Base-by-base conservation (phyloP, 2,888 invertebrate genomes). In the Masnerella sp. region DNA sequence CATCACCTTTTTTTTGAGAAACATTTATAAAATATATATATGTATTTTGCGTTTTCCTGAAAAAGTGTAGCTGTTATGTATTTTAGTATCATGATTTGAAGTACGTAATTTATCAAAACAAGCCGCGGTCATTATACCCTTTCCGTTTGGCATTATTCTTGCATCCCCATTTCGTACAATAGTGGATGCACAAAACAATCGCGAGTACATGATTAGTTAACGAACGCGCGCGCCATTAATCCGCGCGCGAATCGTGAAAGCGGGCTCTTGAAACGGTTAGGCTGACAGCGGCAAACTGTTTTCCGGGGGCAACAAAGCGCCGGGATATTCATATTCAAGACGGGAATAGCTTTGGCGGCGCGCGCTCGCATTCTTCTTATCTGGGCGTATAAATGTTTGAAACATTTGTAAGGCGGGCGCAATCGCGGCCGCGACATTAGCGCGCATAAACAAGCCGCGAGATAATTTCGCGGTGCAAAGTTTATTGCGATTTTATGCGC, bases 401-500 rank as follows among this genome's bases (percentile, higher is more conserved):
- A 70, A 70, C 70, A 70, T 70, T 70, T 70, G 70, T 70, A 62
- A 62, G 70, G 70, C 42, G 42, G 49, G 70, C 18, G 28, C 64
- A 71, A 70, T 71, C 71, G 71, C 52, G 34, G 58, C 45, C 40
- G 34, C 34, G 58, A 52, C 58, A 64, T 70, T 56, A 47, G 43
- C 51, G 54, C 64, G 59, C 59, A 38, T 59, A 71, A 71, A 71
- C 65, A 65, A 71, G 65, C 64, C 65, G 59, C 58, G 43, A 34
- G 65, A 71, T 71, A 71, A 71, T 65, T 71, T 71, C 52, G 42
- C 71, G 52, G n/a, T 47, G 75, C 76, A 78, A 80, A 79, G 79
- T 85, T 85, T 85, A 86, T 86, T 83, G 83, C 84, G 79, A 85
- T 82, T 85, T 86, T 85, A 86, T 86, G 81, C 85, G 82, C 83